A percentile compares a stretch with the other conserved stretches of the same genome.
phyloP scores from a whole-genome alignment of 2,888 invertebrate genomes.

The Osmoderma eremita region DNA sequence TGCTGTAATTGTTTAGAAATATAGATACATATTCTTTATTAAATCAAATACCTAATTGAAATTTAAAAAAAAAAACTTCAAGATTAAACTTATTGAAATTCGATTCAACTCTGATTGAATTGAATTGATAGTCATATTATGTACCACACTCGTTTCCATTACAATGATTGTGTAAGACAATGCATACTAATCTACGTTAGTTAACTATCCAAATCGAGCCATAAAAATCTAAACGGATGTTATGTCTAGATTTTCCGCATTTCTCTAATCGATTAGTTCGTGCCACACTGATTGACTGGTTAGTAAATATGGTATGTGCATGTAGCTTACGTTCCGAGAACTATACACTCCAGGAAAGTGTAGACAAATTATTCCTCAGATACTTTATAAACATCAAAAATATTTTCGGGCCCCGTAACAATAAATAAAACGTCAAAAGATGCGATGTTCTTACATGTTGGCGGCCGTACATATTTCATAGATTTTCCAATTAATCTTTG shows the following conservation, averaged over 20 bases:
- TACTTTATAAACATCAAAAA: conserved; percentile 29
- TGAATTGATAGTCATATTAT: too few relatives aligned
- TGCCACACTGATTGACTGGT: conserved; percentile 35
- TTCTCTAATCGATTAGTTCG: conserved; percentile 22
- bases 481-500: conserved; percentile 28
- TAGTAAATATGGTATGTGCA: conserved; percentile 35
- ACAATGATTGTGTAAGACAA: too few relatives aligned
- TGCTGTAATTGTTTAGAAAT: too few relatives aligned
- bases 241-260: conserved; percentile 22
- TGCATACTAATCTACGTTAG: not conserved
- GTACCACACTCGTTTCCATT: too few relatives aligned
- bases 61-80: too few relatives aligned
- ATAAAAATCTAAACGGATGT: conserved; percentile 20
- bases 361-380: conserved; percentile 30
- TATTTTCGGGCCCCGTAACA: conserved; percentile 26
- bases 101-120: too few relatives aligned
- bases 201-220: not conserved
- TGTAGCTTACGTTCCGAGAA: conserved; percentile 15
- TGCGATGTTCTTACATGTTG: conserved; percentile 18
- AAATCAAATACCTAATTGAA: too few relatives aligned
- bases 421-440: conserved; percentile 27
- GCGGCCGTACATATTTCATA: conserved; percentile 13
- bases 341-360: conserved; percentile 31
- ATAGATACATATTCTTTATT: too few relatives aligned
- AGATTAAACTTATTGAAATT: too few relatives aligned